These are phyloP conservation scores for Forbesichthys papilliferus DNA, from an alignment of 2,113 vertebrate species.

Conservation along the genomic window DNA sequence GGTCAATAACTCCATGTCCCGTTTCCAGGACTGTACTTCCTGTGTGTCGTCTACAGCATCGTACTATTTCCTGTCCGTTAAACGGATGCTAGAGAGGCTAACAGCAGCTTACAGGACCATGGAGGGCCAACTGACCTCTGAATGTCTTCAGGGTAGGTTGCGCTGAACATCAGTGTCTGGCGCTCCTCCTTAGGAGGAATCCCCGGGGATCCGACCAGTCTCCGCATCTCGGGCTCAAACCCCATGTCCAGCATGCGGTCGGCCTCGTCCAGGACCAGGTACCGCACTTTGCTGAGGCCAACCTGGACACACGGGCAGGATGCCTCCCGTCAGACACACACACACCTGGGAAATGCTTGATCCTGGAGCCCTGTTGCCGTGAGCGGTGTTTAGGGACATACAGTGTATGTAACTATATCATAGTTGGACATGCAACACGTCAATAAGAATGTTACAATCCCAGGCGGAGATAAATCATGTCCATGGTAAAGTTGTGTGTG, in stretches of 20 bases:
- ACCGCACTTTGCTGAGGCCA: constrained; percentile 81
- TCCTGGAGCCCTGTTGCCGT: not conserved
- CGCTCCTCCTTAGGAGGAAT: constrained; percentile 87
- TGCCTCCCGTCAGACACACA: not conserved
- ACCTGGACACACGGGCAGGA: constrained; percentile 69
- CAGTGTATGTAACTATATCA: not conserved
- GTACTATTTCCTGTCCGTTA: no score
- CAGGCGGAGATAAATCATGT: no score
- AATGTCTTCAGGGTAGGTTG: constrained; percentile 92
- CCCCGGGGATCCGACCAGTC: constrained; percentile 79
- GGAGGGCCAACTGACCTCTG: constrained; percentile 74
- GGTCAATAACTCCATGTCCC: no score
- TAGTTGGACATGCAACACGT: no score
- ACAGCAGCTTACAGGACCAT: not conserved
- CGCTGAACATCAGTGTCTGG: constrained; percentile 96
- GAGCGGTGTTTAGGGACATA: not conserved
- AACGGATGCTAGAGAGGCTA: no score
- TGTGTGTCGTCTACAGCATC: no score
- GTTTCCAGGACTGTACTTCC: no score
- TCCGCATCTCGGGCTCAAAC: constrained; percentile 87
- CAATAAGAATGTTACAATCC: no score
- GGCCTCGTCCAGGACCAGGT: constrained; percentile 92
- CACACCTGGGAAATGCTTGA: not conserved
- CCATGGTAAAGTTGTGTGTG: no score
- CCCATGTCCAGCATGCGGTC: constrained; percentile 98